phyloP scores from a whole-genome alignment of 2,888 invertebrate genomes.

The Dendrolimus houi region DNA sequence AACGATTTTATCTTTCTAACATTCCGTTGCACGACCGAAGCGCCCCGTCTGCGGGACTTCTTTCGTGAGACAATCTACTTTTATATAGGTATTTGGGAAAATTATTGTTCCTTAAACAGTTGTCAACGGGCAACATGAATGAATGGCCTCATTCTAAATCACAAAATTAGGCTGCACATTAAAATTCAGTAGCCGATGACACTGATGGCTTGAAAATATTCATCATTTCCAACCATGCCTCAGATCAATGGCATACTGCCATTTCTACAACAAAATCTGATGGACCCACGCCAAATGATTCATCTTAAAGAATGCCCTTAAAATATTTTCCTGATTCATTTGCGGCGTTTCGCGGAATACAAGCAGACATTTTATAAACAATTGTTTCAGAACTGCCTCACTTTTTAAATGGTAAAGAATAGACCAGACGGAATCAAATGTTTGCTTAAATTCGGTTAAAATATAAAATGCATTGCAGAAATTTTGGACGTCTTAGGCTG shows the following conservation, averaged over 20 bases:
- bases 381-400: neutral
- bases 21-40: too few species aligned
- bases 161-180: too few species aligned
- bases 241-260: constrained; percentile 4
- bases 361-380: neutral
- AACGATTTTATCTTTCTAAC: too few species aligned
- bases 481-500: too few species aligned
- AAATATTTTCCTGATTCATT: constrained; percentile 25
- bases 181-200: neutral
- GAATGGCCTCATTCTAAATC: too few species aligned
- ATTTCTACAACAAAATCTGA: constrained; percentile 9
- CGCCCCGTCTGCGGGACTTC: too few species aligned
- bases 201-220: neutral
- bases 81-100: too few species aligned
- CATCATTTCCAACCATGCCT: neutral
- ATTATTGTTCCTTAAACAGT: too few species aligned
- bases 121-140: too few species aligned
- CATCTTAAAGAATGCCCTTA: constrained; percentile 39
- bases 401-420: neutral
- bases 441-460: too few species aligned
- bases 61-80: too few species aligned
- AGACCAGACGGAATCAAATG: neutral
- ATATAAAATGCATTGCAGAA: too few species aligned
- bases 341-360: constrained; percentile 4
- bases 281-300: constrained; percentile 44